Base-by-base conservation (phyloP, 2,797 vertebrate genomes). In the Mus caroli region DNA sequence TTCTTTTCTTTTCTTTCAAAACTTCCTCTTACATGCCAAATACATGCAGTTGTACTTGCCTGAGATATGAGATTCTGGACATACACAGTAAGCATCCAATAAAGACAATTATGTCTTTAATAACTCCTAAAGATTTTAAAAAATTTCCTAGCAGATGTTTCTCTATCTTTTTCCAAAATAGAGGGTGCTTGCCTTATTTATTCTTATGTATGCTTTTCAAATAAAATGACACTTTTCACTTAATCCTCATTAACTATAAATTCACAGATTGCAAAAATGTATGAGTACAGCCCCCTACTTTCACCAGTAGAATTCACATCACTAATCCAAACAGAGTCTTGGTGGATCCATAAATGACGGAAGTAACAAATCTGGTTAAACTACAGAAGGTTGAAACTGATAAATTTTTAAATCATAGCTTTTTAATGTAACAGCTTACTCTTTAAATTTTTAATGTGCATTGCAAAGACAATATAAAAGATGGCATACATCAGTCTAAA, bases 391-490 rank as follows among this genome's bases (percentile, higher is more conserved):
- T 37, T 88, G 50, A 87, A 95, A 88, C 71, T 96, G 93, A 95
- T 96, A 89, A 89, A 96, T 94, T 96, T 97, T 97, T 95, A 97
- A 97, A 91, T 84, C 93, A 90, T 89, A 93, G 83, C 71, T 96
- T 97, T 95, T 96, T 87, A 97, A 94, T 96, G 83, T 97, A 97
- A 92, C 89, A 95, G 94, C 67, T 97, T 87, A 82, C 54, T 97
- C 90, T 96, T 96, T 97, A 97, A 97, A 97, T 93, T 85, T 97
- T 96, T 97, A 94, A 97, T 95, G 84, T 95, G 89, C 88, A 97
- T 69, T 91, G 50, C 67, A 98, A 97, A 97, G 94, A 79, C 93
- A 98, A 98, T 94, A 94, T 96, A 97, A 98, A 98, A 97, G 83
- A 97, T 80, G 98, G 95, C 94, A 98, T 91, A 93, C 92, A 97